Evolutionary conservation across 2,797 vertebrate species (phyloP), one percentile per base, ranked within the genome.

Genomic region (Propithecus deckenii): DNA sequence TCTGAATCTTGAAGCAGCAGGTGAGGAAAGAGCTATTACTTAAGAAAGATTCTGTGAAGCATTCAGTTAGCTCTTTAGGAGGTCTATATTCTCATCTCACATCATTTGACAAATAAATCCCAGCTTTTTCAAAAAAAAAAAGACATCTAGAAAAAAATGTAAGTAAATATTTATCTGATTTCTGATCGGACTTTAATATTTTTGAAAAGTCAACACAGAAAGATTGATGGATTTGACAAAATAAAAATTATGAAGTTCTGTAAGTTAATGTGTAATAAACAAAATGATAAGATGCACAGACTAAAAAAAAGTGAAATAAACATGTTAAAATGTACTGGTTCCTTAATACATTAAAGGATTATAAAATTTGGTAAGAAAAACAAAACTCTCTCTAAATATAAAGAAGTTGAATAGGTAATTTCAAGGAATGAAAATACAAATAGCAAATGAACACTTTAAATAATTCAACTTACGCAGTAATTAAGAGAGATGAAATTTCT

Each of bases 381-480:
- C n/a, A 41, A 71, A 83, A 92, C 41, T 41, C 48, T 48, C 18
- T 87, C 30, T 86, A 89, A 93, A 84, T 71, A 72, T 38, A 80
- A 86, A 86, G 28, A 93, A 61, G 5, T 38, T 72, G 32, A 65
- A 85, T 5, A 75, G 14, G 43, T 35, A 46, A 83, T 76, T 96
- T 84, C 22, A 95, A 91, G 57, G 41, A 72, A 22, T 30, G 23
- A 92, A 90, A 92, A 88, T 38, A 65, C 35, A 90, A 84, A 79
- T 38, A 72, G 22, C 7, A 69, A 72, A 35, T 52, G 43, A 89
- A 84, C 14, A 63, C 23, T 57, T 67, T 28, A 67, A 63, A 28
- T 13, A 84, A 72, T 46, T 75, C 8, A 30, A 22, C 71, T 41
- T 89, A 61, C 32, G 41, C 0, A 25, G 59, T 81, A 65, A 67